A percentile compares a stretch with the other conserved stretches of the same genome.
phyloP scores from a whole-genome alignment of 2,797 vertebrate genomes.

The Decapterus maruadsi region DNA sequence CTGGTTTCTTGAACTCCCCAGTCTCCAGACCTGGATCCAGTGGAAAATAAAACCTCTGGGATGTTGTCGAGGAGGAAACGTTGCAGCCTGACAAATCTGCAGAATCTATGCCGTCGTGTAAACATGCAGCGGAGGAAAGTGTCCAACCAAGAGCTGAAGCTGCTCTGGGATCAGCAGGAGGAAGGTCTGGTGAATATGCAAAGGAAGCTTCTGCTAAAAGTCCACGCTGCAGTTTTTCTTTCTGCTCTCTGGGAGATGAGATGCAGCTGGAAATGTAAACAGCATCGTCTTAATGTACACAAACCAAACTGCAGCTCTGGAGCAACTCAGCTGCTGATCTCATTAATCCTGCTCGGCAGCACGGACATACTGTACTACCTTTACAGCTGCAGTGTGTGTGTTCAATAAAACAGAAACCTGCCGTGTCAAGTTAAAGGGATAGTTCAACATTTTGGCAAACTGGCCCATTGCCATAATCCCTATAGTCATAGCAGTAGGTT shows the following conservation, averaged over 20 bases:
- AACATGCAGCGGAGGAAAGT: background rate
- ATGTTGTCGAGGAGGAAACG: background rate
- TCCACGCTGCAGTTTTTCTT: constrained; percentile 25
- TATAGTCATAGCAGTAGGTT: too few species aligned
- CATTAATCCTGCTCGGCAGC: constrained; percentile 40
- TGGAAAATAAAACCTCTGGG: background rate
- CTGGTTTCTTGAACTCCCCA: background rate
- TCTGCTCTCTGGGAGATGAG: constrained; percentile 13
- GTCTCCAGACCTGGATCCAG: background rate
- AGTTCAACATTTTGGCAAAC: too few species aligned
- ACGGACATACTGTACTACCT: background rate
- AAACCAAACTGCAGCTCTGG: constrained; percentile 55
- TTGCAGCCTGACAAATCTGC: background rate
- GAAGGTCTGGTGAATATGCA: background rate
- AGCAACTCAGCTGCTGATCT: constrained; percentile 35
- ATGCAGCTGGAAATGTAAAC: constrained; percentile 67
- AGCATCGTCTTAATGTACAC: constrained; percentile 52
- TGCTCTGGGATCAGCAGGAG: background rate
- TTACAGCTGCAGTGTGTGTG: background rate
- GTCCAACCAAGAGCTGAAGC: background rate
- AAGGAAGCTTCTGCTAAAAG: background rate
- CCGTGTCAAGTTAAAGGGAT: constrained; percentile 6
- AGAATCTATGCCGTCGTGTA: background rate
- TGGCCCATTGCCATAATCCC: too few species aligned
- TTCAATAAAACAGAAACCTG: background rate